Conservation (phyloP, 2,797 vertebrate genomes). For the Acanthurus lineatus region DNA sequence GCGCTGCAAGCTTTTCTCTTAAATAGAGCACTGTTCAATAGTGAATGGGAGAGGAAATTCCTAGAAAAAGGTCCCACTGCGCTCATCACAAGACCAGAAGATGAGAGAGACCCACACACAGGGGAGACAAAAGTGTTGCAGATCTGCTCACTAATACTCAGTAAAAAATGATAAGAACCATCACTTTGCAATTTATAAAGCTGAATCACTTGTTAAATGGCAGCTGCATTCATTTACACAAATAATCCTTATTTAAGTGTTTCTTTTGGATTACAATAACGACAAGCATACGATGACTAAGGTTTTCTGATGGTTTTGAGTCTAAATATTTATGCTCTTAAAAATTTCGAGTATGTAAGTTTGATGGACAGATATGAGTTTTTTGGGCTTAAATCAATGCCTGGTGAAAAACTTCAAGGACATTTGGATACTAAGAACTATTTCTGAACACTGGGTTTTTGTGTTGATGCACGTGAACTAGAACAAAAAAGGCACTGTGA, state of each 20-base stretch:
- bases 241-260: neutral
- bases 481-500: conserved; percentile 20
- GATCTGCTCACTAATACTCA: neutral
- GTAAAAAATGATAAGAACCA: neutral
- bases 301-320: neutral
- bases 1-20: neutral
- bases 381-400: too few species aligned
- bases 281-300: neutral
- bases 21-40: neutral
- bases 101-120: neutral
- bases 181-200: neutral
- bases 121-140: neutral
- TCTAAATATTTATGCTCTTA: neutral
- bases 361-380: too few species aligned
- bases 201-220: neutral
- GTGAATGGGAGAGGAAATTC: neutral
- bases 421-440: neutral
- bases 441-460: neutral
- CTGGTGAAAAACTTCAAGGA: neutral
- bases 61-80: neutral
- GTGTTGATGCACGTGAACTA: neutral
- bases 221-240: neutral
- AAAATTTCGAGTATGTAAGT: too few species aligned
- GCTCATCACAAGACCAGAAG: conserved; percentile 15
- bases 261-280: neutral